Conservation (phyloP, 2,888 invertebrate genomes). For the Caenorhabditis auriculariae region DNA sequence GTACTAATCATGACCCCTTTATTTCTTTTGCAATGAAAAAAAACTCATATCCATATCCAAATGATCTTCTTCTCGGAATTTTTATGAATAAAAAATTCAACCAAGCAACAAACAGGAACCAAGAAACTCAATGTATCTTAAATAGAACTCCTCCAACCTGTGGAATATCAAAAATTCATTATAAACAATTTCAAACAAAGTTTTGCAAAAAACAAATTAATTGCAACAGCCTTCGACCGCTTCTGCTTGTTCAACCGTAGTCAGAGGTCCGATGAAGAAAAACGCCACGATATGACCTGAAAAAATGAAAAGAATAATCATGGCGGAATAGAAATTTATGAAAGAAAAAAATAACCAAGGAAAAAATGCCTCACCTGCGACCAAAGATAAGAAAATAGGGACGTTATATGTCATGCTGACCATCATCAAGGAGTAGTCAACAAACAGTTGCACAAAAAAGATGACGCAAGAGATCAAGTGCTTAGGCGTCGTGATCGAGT, state of each 20-base stretch:
- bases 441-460: conserved; percentile 45
- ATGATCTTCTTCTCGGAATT: too few relatives aligned
- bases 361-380: too few relatives aligned
- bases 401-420: conserved; percentile 58
- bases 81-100: too few relatives aligned
- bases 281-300: conserved; percentile 52
- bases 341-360: too few relatives aligned
- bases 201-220: conserved; percentile 12
- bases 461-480: conserved; percentile 31
- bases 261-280: conserved; percentile 49
- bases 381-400: conserved; percentile 25
- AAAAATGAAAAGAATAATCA: conserved; percentile 1
- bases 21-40: too few relatives aligned
- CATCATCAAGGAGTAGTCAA: conserved; percentile 51
- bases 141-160: too few relatives aligned
- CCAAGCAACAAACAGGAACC: too few relatives aligned
- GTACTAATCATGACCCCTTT: too few relatives aligned
- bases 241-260: conserved; percentile 26
- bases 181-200: too few relatives aligned
- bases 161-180: too few relatives aligned
- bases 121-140: too few relatives aligned
- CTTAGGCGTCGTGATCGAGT: conserved; percentile 11
- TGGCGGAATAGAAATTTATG: neutral
- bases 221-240: conserved; percentile 36
- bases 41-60: too few relatives aligned